Evolutionary conservation across 2,888 invertebrate genomes (phyloP), one percentile per base, ranked within the genome.

Genomic region (Leucophenga maculata): DNA sequence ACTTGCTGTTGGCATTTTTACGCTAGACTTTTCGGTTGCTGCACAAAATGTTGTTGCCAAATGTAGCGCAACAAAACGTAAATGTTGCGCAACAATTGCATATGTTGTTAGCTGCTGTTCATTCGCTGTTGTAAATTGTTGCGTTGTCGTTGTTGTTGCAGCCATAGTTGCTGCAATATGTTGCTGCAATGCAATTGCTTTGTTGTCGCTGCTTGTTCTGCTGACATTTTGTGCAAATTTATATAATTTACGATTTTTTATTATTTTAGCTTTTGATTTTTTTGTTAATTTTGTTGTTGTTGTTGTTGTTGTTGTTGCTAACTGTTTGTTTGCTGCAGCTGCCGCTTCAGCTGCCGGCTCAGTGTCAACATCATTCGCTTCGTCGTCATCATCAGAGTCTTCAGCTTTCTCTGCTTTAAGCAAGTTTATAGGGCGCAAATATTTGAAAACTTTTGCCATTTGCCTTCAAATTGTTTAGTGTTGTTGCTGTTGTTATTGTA

Each of bases 371-470:
- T 70, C 74, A 67, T 44, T 77, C 75, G 80, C 76, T 75, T 73
- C 71, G 79, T 77, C 77, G 74, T 75, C 73, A 82, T 77, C 69
- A 77, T 82, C 81, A 77, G 72, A 50, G 64, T 72, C 70, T 71
- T 75, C 78, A 80, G 77, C 79, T 82, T 82, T 79, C 74, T 77
- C 8, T 6, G 39, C 39, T 39, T 39, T 39, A 39, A 8, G 39
- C 39, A 39, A 39, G 39, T 39, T 39, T 39, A 39, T 8, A 39
- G 39, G 39, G 39, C 39, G 39, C 39, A 39, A 39, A 71, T 73
- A 68, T 73, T 67, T 70, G 62, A 68, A 65, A 85, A 82, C 76
- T 78, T 79, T 75, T 72, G 72, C 74, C 80, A 83, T 78, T 83
- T 78, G 76, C 44, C 67, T 54, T 55, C 65, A 50, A 64, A 48